Evolutionary conservation across 2,888 invertebrate species (phyloP).

Genomic region (Bedellia somnulentella): DNA sequence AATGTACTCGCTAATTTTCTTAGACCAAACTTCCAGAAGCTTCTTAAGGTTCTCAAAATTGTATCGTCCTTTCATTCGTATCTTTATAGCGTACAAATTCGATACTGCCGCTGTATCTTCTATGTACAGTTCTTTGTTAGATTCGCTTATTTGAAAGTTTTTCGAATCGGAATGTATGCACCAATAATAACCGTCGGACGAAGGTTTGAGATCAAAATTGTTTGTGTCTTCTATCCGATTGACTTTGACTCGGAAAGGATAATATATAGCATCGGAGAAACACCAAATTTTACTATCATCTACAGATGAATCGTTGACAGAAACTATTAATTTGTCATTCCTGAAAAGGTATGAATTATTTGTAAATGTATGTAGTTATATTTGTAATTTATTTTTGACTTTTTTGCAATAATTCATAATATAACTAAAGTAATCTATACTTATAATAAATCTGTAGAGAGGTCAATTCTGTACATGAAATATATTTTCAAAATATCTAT

Average conservation of each 20-base stretch:
- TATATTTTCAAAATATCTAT: too few species aligned
- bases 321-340: constrained; percentile 24
- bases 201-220: constrained; percentile 21
- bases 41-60: constrained; percentile 14
- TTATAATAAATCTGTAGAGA: too few species aligned
- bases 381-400: too few species aligned
- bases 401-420: too few species aligned
- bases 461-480: too few species aligned
- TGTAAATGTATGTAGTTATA: too few species aligned
- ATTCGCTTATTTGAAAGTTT: constrained; percentile 22
- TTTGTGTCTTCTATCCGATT: constrained; percentile 16
- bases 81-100: constrained; percentile 28
- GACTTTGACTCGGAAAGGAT: constrained; percentile 22
- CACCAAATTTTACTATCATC: constrained; percentile 25
- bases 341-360: constrained; percentile 18
- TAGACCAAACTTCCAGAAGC: constrained; percentile 20
- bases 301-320: constrained; percentile 17
- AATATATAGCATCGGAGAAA: constrained; percentile 33
- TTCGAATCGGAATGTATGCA: constrained; percentile 29
- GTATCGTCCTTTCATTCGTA: constrained; percentile 16
- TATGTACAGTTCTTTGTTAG: constrained; percentile 30
- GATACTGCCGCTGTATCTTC: constrained; percentile 20
- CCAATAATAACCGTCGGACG: constrained; percentile 44
- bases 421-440: too few species aligned
- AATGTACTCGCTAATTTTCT: constrained; percentile 30